These are phyloP conservation scores for Drosophila paramelanica DNA, from an alignment of 2,888 invertebrate species.

Conservation along the genomic window DNA sequence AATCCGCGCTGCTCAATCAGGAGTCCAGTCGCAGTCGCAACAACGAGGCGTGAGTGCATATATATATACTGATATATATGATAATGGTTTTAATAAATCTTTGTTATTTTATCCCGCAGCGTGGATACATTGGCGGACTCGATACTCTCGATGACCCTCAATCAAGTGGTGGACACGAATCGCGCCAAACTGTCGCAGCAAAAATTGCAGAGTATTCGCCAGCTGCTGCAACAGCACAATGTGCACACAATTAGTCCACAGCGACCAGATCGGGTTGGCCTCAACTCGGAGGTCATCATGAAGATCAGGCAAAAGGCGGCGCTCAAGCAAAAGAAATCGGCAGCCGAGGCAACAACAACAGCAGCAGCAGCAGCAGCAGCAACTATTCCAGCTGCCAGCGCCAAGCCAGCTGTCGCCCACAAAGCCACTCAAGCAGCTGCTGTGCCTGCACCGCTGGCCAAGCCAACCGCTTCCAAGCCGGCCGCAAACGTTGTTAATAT, in stretches of 20 bases:
- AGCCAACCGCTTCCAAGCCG: conserved; percentile 51
- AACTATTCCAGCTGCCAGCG: neutral
- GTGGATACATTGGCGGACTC: conserved; percentile 84
- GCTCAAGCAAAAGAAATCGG: conserved; percentile 51
- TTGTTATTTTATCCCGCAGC: conserved; percentile 37
- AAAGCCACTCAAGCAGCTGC: conserved; percentile 25
- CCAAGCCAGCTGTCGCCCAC: conserved; percentile 30
- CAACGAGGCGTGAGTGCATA: conserved; percentile 58
- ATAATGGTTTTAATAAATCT: no score
- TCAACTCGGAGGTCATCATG: conserved; percentile 84
- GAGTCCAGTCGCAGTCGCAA: conserved; percentile 54
- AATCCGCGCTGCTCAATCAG: conserved; percentile 48
- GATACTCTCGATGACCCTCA: conserved; percentile 83
- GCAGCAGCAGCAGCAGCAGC: conserved; percentile 26
- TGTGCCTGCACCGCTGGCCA: conserved; percentile 23
- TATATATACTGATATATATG: no score
- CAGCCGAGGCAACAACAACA: conserved; percentile 19
- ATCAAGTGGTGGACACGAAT: conserved; percentile 76
- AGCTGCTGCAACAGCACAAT: conserved; percentile 70
- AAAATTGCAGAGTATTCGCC: conserved; percentile 78
- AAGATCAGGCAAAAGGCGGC: conserved; percentile 80
- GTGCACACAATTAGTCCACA: conserved; percentile 82
- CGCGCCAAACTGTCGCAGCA: conserved; percentile 74
- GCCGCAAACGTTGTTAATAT: conserved; percentile 22
- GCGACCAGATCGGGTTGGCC: conserved; percentile 82